Conservation (phyloP, 92 coral and sea anemone species). For the Blastomussa wellsi region DNA sequence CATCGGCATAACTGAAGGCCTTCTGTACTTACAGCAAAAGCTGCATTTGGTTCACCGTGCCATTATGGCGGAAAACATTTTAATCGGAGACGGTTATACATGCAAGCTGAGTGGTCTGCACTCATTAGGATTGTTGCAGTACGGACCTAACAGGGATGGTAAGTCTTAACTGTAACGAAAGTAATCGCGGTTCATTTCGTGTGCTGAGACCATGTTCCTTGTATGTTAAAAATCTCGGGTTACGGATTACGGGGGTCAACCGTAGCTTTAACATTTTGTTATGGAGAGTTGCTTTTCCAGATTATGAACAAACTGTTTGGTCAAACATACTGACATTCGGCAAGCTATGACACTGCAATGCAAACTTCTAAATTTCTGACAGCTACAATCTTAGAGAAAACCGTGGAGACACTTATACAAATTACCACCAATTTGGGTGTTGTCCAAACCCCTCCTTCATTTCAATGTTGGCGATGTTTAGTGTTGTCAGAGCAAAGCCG, state of each 20-base stretch:
- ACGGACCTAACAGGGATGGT: background rate
- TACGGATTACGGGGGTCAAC: background rate
- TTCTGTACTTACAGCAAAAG: background rate
- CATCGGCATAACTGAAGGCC: conserved; percentile 7
- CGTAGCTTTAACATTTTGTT: background rate
- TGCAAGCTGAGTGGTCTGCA: conserved; percentile 18
- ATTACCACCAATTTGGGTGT: too few species aligned
- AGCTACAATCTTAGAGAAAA: too few species aligned
- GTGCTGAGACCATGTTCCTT: background rate
- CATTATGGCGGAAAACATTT: conserved; percentile 5
- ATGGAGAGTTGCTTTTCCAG: too few species aligned
- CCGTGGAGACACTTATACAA: too few species aligned
- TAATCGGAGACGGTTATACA: background rate
- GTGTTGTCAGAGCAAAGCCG: too few species aligned
- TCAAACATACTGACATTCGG: too few species aligned
- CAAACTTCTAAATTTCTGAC: too few species aligned
- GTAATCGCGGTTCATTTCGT: background rate
- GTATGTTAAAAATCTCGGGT: too few species aligned
- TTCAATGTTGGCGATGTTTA: too few species aligned
- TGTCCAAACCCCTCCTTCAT: too few species aligned
- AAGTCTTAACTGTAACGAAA: background rate
- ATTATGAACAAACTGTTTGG: too few species aligned
- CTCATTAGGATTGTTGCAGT: background rate
- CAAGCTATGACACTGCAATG: too few species aligned
- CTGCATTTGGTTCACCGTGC: conserved; percentile 5